A percentile compares a stretch with the other conserved stretches of the same genome.
Conservation (phyloP, 2,888 invertebrate genomes). For the Epirrhoe tristata region DNA sequence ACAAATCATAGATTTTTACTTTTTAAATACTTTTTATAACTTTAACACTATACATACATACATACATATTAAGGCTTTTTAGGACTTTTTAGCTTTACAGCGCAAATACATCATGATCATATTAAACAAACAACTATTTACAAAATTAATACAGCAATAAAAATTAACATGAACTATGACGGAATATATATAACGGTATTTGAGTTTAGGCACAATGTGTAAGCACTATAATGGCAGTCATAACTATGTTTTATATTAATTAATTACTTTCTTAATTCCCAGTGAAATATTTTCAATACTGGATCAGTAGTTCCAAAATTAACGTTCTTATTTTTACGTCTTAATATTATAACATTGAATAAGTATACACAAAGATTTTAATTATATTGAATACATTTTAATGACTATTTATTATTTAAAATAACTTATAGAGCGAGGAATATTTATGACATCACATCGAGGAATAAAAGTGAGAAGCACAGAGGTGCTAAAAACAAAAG, state of each 20-base stretch:
- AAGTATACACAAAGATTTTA: slow-evolving; percentile 2
- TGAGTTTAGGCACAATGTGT: slow-evolving; percentile 20
- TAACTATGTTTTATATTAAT: neutral
- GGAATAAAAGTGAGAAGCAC: neutral
- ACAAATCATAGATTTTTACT: slow-evolving; percentile 4
- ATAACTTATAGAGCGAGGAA: slow-evolving; percentile 21
- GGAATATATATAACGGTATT: neutral
- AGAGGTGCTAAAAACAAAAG: no score
- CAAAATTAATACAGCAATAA: slow-evolving; percentile 1
- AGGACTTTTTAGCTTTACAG: slow-evolving; percentile 8
- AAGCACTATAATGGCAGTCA: slow-evolving; percentile 27
- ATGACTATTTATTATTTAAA: slow-evolving; percentile 7
- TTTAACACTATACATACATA: neutral
- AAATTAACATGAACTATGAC: neutral
- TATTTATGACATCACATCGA: slow-evolving; percentile 5
- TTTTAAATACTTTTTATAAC: neutral
- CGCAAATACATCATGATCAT: slow-evolving; percentile 4
- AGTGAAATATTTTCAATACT: neutral
- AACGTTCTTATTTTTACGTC: neutral
- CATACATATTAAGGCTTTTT: slow-evolving; percentile 7
- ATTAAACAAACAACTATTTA: slow-evolving; percentile 5
- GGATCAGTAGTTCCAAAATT: neutral
- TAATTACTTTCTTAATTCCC: no score
- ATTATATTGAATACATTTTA: slow-evolving; percentile 12
- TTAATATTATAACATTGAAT: neutral